These are phyloP conservation scores for Chymomyza costata DNA, from an alignment of 1,140 invertebrate species.

Conservation along the genomic window DNA sequence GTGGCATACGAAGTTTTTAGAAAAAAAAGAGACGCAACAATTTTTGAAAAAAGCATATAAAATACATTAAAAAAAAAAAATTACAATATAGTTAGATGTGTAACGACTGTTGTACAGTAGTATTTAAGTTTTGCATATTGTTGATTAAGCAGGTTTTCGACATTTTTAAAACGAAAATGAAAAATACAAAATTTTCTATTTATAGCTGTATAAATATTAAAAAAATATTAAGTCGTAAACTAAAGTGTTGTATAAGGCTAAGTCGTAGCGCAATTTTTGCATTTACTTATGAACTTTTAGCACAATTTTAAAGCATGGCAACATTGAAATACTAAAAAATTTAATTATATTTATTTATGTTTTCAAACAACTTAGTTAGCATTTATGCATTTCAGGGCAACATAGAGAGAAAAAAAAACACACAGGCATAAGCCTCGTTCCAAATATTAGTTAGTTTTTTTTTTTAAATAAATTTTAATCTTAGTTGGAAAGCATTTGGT, in stretches of 20 bases:
- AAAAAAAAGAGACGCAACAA: too few species aligned
- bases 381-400: conserved; percentile 18
- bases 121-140: conserved; percentile 38
- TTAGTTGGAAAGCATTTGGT: conserved; percentile 60
- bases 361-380: conserved; percentile 21
- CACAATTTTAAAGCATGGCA: too few species aligned
- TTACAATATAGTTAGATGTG: too few species aligned
- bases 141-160: conserved; percentile 25
- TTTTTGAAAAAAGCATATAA: too few species aligned
- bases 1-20: not conserved
- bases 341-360: conserved; percentile 7
- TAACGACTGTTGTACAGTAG: conserved; percentile 66
- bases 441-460: conserved; percentile 62
- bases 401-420: conserved; percentile 3
- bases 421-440: conserved; percentile 45
- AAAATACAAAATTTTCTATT: not conserved
- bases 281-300: not conserved
- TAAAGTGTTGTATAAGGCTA: not conserved
- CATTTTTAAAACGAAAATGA: conserved; percentile 2
- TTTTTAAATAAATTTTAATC: conserved; percentile 37
- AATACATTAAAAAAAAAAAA: conserved; percentile 23
- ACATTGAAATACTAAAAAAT: too few species aligned
- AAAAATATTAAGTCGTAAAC: too few species aligned
- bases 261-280: not conserved
- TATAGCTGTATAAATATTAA: conserved; percentile 2